Evolutionary conservation across 2,888 invertebrate genomes (phyloP), one percentile per base, ranked within the genome.

Genomic region (Paralinhomoeus sp.): DNA sequence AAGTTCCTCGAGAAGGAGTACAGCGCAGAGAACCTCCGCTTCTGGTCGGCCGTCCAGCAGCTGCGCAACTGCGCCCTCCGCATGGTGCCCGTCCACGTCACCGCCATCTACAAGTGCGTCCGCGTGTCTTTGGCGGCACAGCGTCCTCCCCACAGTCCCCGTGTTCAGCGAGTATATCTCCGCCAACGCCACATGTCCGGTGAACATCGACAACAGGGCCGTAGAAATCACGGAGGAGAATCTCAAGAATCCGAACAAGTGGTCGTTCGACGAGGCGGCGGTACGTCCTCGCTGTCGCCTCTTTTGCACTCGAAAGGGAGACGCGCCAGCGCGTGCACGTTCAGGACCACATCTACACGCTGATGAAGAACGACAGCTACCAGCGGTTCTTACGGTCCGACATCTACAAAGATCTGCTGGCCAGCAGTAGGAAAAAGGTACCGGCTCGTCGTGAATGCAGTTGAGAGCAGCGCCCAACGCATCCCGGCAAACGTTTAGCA

Each of bases 361-460:
- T 99, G 55, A 99, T 97, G 97, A 93, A 93, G 64, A 87, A 84
- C 52, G 97, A 97, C 69, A 89, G 87, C 61, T 97, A 99, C 64
- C 89, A 89, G 44, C 74, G 97, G 54, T 97, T 93, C 64, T 71
- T 97, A 43, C 77, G 97, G 51, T 93, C 91, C 1, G 93, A 93
- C 56, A 84, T 89, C 80, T 97, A 93, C 69, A 89, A 89, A 72
- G 91, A 91, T 56, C 84, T 80, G 62, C 84, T 84, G 52, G 81
- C 85, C 51, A 83, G 87, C 70, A 91, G 91, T 71, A 91, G 24
- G 24, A 39, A 39, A 24, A 27, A 27, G 27, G 27, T 27, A n/a
- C n/a, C n/a, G n/a, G n/a, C n/a, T n/a, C n/a, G n/a, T n/a, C n/a
- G n/a, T n/a, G n/a, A n/a, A n/a, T n/a, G n/a, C n/a, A n/a, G n/a